Percentiles rank a stretch among this genome's conserved stretches.
Evolutionary conservation across 2,113 vertebrate genomes (phyloP).

Genomic region (Anolis sagrei): DNA sequence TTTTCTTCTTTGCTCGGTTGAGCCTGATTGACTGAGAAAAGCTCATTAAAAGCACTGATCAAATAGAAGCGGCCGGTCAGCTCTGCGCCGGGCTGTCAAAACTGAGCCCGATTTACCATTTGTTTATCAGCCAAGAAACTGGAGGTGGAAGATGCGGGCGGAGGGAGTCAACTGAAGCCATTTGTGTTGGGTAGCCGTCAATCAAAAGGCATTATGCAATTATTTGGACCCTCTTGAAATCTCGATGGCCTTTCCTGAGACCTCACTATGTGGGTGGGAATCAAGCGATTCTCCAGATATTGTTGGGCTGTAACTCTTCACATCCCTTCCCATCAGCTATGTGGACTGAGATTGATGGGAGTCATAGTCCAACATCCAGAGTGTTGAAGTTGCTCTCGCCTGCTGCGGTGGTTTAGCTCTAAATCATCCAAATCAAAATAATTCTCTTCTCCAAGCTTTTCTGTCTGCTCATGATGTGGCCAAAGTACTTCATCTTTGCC

Average conservation of each 20-base stretch:
- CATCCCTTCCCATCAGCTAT: too few relatives aligned
- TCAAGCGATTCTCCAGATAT: too few relatives aligned
- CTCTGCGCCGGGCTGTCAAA: not conserved
- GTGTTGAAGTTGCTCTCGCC: not conserved
- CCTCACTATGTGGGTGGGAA: too few relatives aligned
- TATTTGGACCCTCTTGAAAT: not conserved
- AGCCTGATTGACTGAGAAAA: conserved; percentile 7
- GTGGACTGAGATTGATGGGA: not conserved
- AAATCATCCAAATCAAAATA: too few relatives aligned
- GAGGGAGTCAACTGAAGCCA: not conserved
- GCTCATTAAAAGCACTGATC: conserved; percentile 19
- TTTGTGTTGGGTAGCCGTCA: not conserved
- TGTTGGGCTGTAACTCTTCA: too few relatives aligned
- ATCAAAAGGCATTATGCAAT: not conserved
- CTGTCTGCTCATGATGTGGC: too few relatives aligned
- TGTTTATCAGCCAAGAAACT: not conserved
- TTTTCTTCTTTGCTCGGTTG: conserved; percentile 11
- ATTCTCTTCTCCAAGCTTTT: too few relatives aligned
- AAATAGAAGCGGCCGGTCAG: not conserved
- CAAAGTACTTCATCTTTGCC: too few relatives aligned
- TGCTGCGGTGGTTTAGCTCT: too few relatives aligned
- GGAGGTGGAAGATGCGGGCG: not conserved
- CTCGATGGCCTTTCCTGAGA: too few relatives aligned
- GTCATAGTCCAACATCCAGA: not conserved
- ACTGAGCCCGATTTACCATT: not conserved